These are phyloP conservation scores for Coregonus ussuriensis DNA, from an alignment of 2,797 vertebrate species.

Conservation along the genomic window DNA sequence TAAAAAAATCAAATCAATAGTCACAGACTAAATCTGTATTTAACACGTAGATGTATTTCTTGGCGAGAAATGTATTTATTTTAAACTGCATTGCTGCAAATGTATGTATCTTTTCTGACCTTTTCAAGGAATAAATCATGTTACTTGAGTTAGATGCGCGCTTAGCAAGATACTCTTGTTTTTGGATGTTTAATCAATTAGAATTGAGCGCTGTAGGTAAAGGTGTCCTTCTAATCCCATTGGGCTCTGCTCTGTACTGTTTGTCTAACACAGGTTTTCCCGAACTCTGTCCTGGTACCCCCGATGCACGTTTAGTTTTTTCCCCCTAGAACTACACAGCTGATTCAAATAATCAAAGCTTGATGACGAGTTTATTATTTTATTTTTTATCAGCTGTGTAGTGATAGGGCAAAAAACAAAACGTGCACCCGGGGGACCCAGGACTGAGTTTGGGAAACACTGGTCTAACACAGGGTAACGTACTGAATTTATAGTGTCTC, in stretches of 20 bases:
- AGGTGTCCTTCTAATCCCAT: slow-evolving; percentile 25
- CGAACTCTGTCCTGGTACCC: too few relatives aligned
- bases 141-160: slow-evolving; percentile 63
- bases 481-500: slow-evolving; percentile 44
- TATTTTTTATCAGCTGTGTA: too few relatives aligned
- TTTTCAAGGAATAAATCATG: slow-evolving; percentile 67
- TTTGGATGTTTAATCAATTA: slow-evolving; percentile 39
- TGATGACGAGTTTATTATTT: too few relatives aligned
- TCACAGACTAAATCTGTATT: slow-evolving; percentile 64
- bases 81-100: slow-evolving; percentile 64
- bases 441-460: too few relatives aligned
- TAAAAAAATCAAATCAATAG: slow-evolving; percentile 31
- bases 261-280: slow-evolving; percentile 16
- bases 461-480: slow-evolving; percentile 38
- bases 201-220: slow-evolving; percentile 30
- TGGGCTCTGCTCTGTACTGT: slow-evolving; percentile 25
- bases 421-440: too few relatives aligned
- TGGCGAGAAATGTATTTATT: slow-evolving; percentile 64
- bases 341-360: too few relatives aligned
- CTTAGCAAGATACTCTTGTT: slow-evolving; percentile 54
- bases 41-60: slow-evolving; percentile 65
- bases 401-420: too few relatives aligned
- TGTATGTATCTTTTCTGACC: slow-evolving; percentile 64
- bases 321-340: too few relatives aligned
- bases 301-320: too few relatives aligned